Evolutionary conservation across 2,888 invertebrate genomes (phyloP).

Genomic region (Epirrhoe alternata): DNA sequence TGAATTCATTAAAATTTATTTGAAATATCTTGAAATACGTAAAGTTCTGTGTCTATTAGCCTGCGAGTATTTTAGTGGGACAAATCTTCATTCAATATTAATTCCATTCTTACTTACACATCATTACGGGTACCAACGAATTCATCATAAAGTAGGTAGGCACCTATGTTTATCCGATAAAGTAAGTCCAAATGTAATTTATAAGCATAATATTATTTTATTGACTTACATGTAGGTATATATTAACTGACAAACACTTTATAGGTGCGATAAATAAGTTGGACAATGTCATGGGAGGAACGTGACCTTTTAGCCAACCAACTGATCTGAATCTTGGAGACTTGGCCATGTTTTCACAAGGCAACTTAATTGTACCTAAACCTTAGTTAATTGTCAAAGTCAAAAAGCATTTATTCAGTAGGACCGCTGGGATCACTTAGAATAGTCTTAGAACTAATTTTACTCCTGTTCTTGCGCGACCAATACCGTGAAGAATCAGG

Average conservation of each 20-base stretch:
- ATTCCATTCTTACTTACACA: background rate
- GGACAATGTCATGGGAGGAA: slow-evolving; percentile 51
- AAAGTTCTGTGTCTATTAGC: too few species aligned
- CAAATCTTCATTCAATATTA: background rate
- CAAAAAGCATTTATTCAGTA: too few species aligned
- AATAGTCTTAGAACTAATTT: too few species aligned
- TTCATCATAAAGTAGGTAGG: too few species aligned
- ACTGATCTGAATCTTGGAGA: slow-evolving; percentile 29
- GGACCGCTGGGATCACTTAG: too few species aligned
- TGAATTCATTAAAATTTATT: too few species aligned
- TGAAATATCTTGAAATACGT: too few species aligned
- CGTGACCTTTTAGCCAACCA: slow-evolving; percentile 52
- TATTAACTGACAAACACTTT: slow-evolving; percentile 43
- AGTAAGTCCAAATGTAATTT: slow-evolving; percentile 39
- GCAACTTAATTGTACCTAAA: too few species aligned
- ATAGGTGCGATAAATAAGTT: slow-evolving; percentile 51
- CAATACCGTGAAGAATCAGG: too few species aligned
- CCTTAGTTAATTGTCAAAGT: too few species aligned
- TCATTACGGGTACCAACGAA: background rate
- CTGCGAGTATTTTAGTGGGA: too few species aligned
- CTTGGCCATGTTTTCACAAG: background rate
- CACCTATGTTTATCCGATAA: slow-evolving; percentile 29
- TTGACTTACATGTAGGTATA: slow-evolving; percentile 33
- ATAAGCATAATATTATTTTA: slow-evolving; percentile 38
- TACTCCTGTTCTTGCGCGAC: too few species aligned